These are phyloP conservation scores for Dicentrarchus labrax DNA, from an alignment of 2,113 vertebrate genomes.

Conservation along the genomic window DNA sequence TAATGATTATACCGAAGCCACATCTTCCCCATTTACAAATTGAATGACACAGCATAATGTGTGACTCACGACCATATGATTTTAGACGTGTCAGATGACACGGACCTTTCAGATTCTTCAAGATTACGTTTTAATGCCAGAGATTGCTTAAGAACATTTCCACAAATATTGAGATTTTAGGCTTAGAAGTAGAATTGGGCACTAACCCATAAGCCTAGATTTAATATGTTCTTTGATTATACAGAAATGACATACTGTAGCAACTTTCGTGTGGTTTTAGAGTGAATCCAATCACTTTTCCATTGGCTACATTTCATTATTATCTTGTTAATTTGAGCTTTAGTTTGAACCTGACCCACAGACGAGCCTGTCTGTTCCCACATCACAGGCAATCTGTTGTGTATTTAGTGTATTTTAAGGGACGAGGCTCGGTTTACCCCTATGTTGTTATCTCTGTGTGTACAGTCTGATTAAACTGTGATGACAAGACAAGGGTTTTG, in stretches of 20 bases:
- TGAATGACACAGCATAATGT: neutral
- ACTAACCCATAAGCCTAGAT: neutral
- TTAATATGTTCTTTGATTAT: neutral
- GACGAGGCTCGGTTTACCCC: neutral
- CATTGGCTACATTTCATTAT: neutral
- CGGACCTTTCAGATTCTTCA: neutral
- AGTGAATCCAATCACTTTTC: neutral
- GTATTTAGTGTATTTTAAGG: slow-evolving; percentile 41
- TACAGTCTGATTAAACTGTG: slow-evolving; percentile 77
- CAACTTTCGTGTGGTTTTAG: neutral
- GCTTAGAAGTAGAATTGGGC: neutral
- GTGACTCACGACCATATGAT: slow-evolving; percentile 11
- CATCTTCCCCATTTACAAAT: slow-evolving; percentile 5
- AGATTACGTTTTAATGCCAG: neutral
- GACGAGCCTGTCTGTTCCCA: neutral
- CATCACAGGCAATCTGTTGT: slow-evolving; percentile 11
- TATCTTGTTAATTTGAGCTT: neutral
- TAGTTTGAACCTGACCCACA: neutral
- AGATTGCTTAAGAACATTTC: neutral
- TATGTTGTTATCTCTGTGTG: slow-evolving; percentile 50
- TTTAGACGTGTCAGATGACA: slow-evolving; percentile 4
- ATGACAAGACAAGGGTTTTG: slow-evolving; percentile 70
- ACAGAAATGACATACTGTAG: neutral
- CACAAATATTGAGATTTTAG: neutral
- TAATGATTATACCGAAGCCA: neutral